phyloP scores from a whole-genome alignment of 2,888 invertebrate genomes.

The Phytoseiulus persimilis region DNA sequence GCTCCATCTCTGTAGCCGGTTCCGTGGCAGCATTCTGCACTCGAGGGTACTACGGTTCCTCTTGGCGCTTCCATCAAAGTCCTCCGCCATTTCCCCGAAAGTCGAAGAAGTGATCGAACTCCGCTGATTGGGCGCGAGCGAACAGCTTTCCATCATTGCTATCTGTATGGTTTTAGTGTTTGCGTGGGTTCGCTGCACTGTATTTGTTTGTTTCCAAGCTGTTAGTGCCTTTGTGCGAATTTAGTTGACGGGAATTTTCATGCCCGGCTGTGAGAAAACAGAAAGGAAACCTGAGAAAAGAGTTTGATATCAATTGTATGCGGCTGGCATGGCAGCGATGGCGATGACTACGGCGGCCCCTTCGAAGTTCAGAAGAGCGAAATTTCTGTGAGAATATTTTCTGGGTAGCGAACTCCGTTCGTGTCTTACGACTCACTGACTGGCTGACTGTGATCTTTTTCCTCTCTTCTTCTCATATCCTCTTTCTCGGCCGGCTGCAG shows the following conservation, averaged over 20 bases:
- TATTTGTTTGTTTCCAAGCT: background rate
- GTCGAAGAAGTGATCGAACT: too few relatives aligned
- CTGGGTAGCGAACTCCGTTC: background rate
- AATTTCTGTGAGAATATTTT: constrained; percentile 5
- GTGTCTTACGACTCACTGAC: background rate
- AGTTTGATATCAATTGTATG: background rate
- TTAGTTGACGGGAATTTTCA: background rate
- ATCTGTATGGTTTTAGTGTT: too few relatives aligned
- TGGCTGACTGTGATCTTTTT: background rate
- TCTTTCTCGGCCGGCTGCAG: background rate
- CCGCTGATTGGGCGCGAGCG: too few relatives aligned
- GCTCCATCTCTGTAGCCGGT: too few relatives aligned
- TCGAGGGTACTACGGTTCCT: too few relatives aligned
- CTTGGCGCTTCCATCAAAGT: too few relatives aligned
- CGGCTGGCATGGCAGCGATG: background rate
- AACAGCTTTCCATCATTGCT: too few relatives aligned
- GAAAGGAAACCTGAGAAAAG: background rate
- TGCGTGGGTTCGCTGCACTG: too few relatives aligned
- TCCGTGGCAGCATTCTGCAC: too few relatives aligned
- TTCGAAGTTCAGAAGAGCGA: background rate
- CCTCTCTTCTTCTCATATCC: background rate
- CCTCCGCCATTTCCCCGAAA: too few relatives aligned
- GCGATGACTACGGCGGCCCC: background rate
- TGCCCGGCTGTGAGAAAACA: background rate
- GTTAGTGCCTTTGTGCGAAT: background rate